Percentiles rank a stretch among this genome's conserved stretches.
These are phyloP conservation scores for Thamnophis elegans DNA, from an alignment of 2,797 vertebrate species.

Conservation along the genomic window DNA sequence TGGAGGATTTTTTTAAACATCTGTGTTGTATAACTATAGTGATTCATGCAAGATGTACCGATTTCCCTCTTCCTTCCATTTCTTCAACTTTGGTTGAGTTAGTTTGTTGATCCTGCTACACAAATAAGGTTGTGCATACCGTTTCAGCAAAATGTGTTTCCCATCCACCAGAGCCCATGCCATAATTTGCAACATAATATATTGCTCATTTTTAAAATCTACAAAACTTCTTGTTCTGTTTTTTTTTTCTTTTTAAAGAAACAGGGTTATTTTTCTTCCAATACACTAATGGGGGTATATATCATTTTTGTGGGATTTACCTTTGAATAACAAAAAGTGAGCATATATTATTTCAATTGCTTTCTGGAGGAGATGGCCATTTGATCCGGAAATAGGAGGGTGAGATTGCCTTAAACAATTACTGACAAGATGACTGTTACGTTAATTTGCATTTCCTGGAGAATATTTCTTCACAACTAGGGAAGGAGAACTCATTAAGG, in stretches of 20 bases:
- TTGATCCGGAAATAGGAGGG: conserved; percentile 27
- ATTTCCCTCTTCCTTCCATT: neutral
- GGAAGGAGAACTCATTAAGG: conserved; percentile 29
- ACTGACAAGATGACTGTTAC: conserved; percentile 50
- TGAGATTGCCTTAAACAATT: conserved; percentile 54
- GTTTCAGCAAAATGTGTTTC: neutral
- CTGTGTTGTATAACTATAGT: neutral
- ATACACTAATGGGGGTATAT: neutral
- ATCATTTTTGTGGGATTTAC: neutral
- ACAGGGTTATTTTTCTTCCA: neutral
- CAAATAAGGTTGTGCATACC: neutral
- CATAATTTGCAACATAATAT: neutral
- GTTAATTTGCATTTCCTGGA: conserved; percentile 55
- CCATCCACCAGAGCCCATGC: neutral
- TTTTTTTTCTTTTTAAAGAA: neutral
- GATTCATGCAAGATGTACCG: neutral
- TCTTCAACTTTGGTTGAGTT: neutral
- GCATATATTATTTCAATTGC: neutral
- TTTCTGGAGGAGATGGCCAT: conserved; percentile 28
- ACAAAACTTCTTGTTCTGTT: neutral
- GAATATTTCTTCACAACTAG: conserved; percentile 29
- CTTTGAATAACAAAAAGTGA: conserved; percentile 39
- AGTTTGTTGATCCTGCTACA: neutral
- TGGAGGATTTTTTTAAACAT: neutral
- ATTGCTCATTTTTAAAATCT: neutral